Evolutionary conservation across 2,113 vertebrate genomes (phyloP).

Genomic region (Etheostoma cragini): DNA sequence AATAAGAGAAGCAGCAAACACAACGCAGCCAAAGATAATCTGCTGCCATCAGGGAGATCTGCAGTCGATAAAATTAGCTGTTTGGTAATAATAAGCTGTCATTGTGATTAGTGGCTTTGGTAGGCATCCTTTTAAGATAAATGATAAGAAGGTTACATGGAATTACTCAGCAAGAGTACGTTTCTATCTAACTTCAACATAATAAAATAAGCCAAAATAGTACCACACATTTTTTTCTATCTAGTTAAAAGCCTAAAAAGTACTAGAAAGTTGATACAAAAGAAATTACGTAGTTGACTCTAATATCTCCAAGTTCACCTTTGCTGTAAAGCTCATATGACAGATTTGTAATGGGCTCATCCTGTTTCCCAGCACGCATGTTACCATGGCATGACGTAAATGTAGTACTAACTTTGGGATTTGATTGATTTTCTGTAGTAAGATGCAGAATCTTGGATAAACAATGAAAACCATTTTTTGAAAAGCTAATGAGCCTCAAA

Average conservation of each 20-base stretch:
- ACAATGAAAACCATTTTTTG: neutral
- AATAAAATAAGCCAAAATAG: neutral
- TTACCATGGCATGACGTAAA: neutral
- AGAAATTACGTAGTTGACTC: neutral
- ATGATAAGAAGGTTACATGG: slow-evolving; percentile 2
- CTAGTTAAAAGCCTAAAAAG: neutral
- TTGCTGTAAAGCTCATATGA: neutral
- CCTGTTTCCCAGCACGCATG: slow-evolving; percentile 6
- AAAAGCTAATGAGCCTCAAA: slow-evolving; percentile 37
- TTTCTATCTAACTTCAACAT: neutral
- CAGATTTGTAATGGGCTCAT: slow-evolving; percentile 13
- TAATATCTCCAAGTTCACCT: neutral
- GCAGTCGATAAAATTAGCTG: neutral
- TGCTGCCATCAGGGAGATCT: slow-evolving; percentile 12
- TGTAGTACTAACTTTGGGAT: neutral
- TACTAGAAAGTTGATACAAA: neutral
- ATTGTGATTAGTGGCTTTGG: slow-evolving; percentile 20
- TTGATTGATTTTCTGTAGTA: slow-evolving; percentile 25
- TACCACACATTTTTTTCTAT: neutral
- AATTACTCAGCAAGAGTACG: neutral
- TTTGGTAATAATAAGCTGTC: slow-evolving; percentile 26
- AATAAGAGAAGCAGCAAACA: slow-evolving; percentile 27
- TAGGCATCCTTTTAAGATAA: slow-evolving; percentile 2
- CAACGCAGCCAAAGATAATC: neutral
- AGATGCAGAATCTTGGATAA: slow-evolving; percentile 19